Evolutionary conservation across 2,113 vertebrate species (phyloP), one percentile per base, ranked within the genome.

Genomic region (Oenanthe melanoleuca): DNA sequence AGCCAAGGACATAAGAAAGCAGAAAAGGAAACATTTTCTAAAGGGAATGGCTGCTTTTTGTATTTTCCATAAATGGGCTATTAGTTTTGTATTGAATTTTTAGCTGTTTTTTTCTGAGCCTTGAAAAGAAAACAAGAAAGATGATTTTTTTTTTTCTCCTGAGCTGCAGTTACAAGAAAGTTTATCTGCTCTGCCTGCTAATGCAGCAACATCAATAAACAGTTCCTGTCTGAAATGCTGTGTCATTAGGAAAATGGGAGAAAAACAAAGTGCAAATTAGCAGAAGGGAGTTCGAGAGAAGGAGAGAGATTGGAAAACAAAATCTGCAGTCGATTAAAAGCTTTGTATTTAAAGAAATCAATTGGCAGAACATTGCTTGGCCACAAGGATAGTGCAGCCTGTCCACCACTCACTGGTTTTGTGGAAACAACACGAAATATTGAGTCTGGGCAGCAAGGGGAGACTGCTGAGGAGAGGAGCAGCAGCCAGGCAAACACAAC

Each of bases 161-260:
- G 47, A 80, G 38, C 60, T 70, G 14, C 66, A 83, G 74, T 78
- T 61, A 80, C 66, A 74, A 87, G 89, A 79, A 91, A 38, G 73
- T 92, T 91, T 88, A 63, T 95, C 84, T 80, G 61, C 34, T 70
- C 37, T 71, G 70, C 78, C 61, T 88, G 67, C 92, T 95, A 95
- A 92, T 88, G 80, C 71, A 96, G 78, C 78, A 88, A 79, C 79
- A 94, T 94, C 94, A 80, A 93, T 97, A 94, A 94, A 90, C 20
- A 91, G 73, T 83, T 96, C 89, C 92, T 94, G 80, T 63, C 89
- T 63, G n/a, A 94, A 96, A 89, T 91, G 92, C 96, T 96, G 89
- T 69, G 92, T 96, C 96, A 96, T 94, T 95, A 91, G 91, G 89
- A 97, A 96, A 95, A 95, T 64, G 29, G n/a, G 88, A 96, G 84